Evolutionary conservation across 2,797 vertebrate genomes (phyloP), one percentile per base, ranked within the genome.

Genomic region (Fundulus diaphanus): DNA sequence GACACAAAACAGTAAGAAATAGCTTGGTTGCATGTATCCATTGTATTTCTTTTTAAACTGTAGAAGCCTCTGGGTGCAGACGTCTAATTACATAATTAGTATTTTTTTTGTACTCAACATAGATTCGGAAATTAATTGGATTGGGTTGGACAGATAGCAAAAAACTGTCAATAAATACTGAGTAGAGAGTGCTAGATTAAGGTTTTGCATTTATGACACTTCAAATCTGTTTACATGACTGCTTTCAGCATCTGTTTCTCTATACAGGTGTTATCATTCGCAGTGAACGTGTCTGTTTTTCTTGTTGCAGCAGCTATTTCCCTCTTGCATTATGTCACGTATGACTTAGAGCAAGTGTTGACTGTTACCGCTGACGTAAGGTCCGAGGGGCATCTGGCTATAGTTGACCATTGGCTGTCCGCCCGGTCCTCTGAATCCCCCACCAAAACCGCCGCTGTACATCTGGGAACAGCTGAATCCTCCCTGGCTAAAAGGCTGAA

Each of bases 311-410:
- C 54, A 27, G 51, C 37, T 12, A 20, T 54, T 46, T 51, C 0
- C 1, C 0, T 18, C 35, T 2, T 59, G 70, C 51, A 61, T 33
- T 27, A 61, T 54, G n/a, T 76, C 49, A 70, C n/a, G 9, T 68
- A 13, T 40, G 35, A 75, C 49, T 35, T 27, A 42, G 18, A 35
- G 37, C 56, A 67, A 67, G 42, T 71, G 69, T 22, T 1, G 71
- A 69, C 65, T 35, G 96, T 93, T 94, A 99, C 98, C 97, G 0
- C 98, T 98, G 93, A 99, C 97, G 0, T 99, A 99, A 0, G 98
- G 98, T 76, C 98, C 98, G 78, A 99, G 94, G 77, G 98, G 98
- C 98, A 99, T 99, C 96, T 99, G 98, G 76, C 96, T 99, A 94
- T 99, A 99, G 95, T 98, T 99, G 88, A 99, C 96, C 90, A 99